Conservation (phyloP, 1,140 invertebrate species). For the Episyrphus balteatus region DNA sequence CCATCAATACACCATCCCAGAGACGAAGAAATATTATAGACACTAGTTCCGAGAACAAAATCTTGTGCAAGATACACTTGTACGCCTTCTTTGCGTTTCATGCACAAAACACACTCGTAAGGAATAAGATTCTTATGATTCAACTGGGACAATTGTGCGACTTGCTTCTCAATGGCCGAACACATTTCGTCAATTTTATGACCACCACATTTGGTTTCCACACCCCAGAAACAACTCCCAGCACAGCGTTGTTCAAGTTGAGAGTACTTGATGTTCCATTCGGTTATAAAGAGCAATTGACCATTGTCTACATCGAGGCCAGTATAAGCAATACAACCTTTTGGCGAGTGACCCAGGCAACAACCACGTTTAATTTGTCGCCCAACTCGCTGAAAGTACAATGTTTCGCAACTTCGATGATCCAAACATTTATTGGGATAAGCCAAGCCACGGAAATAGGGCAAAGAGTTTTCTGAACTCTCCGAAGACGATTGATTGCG, state of each 20-base stretch:
- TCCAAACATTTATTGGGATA: slow-evolving; percentile 28
- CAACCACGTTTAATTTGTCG: slow-evolving; percentile 27
- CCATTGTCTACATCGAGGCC: slow-evolving; percentile 57
- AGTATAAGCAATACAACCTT: slow-evolving; percentile 55
- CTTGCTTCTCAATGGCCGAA: slow-evolving; percentile 56
- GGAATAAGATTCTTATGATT: slow-evolving; percentile 59
- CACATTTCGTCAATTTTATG: slow-evolving; percentile 36
- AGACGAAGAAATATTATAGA: slow-evolving; percentile 24
- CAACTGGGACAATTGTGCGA: slow-evolving; percentile 53
- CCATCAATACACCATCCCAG: slow-evolving; percentile 35
- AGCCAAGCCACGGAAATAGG: slow-evolving; percentile 22
- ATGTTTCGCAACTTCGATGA: slow-evolving; percentile 26
- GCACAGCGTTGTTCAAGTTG: slow-evolving; percentile 26
- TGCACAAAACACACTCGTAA: slow-evolving; percentile 58
- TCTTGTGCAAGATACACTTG: slow-evolving; percentile 53
- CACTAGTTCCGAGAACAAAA: slow-evolving; percentile 44
- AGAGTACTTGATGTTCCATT: slow-evolving; percentile 53
- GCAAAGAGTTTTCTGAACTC: slow-evolving; percentile 28
- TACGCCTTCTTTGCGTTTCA: slow-evolving; percentile 46
- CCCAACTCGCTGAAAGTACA: slow-evolving; percentile 31
- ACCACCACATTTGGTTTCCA: slow-evolving; percentile 23
- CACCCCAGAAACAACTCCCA: slow-evolving; percentile 21
- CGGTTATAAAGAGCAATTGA: slow-evolving; percentile 53
- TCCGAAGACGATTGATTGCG: slow-evolving; percentile 28
- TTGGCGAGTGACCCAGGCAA: slow-evolving; percentile 45